Base-by-base conservation (phyloP, 2,888 invertebrate species). In the Andrena flavipes region DNA sequence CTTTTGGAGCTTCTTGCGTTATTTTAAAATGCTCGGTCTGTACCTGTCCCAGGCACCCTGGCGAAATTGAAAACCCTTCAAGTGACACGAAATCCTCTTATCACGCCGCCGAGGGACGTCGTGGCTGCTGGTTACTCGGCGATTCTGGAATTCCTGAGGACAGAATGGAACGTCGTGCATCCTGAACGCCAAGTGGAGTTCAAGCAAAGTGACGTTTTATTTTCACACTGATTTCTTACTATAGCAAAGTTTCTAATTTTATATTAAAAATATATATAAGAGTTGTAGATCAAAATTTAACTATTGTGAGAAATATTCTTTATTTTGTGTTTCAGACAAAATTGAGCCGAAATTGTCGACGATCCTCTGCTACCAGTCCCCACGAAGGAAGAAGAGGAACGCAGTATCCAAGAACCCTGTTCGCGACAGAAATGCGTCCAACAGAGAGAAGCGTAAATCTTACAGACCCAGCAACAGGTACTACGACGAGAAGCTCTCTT, bases 61-160 rank as follows among this genome's bases (percentile, higher is more conserved):
- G 91, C 94, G 26, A 95, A 94, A 80, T 93, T 97, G 82, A 96
- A 95, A 94, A 95, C 95, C 10, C 92, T 97, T 2, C 96, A 96
- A 92, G 84, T 96, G 59, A 93, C 94, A 56, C 95, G 95, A 59
- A 97, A 97, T 92, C 96, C 96, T 0, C 87, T 97, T 10, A 91
- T 89, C 48, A 96, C 95, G 90, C 96, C 97, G 13, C 94, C 95
- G 26, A 92, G 91, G 80, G 94, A 95, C 63, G 91, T 96, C 3
- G 88, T 96, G 33, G 93, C 93, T 60, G 94, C 94, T 63, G 96
- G 96, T 42, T 94, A 95, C 26, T 89, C 92, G 48, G 87, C 94
- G 26, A 91, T 93, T 33, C 94, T 94, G 80, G 91, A 95, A 29
- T 93, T 94, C 77, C 91, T 94, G 5, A 92, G 92, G 54, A 87